Percentiles rank a stretch among this genome's conserved stretches.
These are phyloP conservation scores for Girardia tigrina DNA, from an alignment of 2,888 invertebrate genomes.

Conservation along the genomic window DNA sequence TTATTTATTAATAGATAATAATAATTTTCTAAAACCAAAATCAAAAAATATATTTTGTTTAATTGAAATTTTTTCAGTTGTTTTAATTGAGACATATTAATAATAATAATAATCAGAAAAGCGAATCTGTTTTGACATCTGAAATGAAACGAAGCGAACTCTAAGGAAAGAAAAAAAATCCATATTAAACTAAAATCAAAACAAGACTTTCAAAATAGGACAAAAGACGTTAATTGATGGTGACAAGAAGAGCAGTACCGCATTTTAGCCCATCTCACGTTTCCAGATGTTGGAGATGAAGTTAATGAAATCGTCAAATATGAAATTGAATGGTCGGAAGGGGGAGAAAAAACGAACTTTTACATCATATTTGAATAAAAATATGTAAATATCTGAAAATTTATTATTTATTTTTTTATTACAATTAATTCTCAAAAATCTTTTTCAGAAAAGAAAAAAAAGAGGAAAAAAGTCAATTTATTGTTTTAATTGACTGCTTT, in stretches of 20 bases:
- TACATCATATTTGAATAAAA: not conserved
- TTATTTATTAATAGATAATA: too few species aligned
- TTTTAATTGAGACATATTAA: not conserved
- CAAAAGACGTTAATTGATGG: slow-evolving; percentile 3
- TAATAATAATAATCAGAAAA: not conserved
- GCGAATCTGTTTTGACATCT: not conserved
- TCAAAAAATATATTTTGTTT: not conserved
- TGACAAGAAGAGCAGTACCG: slow-evolving; percentile 4
- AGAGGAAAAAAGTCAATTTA: too few species aligned
- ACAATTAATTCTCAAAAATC: too few species aligned
- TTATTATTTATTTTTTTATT: too few species aligned
- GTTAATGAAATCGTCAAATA: slow-evolving; percentile 18
- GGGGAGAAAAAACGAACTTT: not conserved
- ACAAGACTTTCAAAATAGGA: slow-evolving; percentile 15
- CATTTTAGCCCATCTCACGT: slow-evolving; percentile 19
- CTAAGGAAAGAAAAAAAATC: not conserved
- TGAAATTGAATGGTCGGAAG: not conserved
- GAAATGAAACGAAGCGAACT: slow-evolving; percentile 13
- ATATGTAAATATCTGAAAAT: slow-evolving; percentile 6
- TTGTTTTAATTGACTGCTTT: too few species aligned
- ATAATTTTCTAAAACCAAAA: too few species aligned
- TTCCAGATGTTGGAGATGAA: slow-evolving; percentile 23
- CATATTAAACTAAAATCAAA: slow-evolving; percentile 8
- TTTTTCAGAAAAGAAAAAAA: too few species aligned
- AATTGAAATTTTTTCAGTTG: not conserved